These are phyloP conservation scores for Pheosia gnoma DNA, from an alignment of 2,888 invertebrate species.

Conservation along the genomic window DNA sequence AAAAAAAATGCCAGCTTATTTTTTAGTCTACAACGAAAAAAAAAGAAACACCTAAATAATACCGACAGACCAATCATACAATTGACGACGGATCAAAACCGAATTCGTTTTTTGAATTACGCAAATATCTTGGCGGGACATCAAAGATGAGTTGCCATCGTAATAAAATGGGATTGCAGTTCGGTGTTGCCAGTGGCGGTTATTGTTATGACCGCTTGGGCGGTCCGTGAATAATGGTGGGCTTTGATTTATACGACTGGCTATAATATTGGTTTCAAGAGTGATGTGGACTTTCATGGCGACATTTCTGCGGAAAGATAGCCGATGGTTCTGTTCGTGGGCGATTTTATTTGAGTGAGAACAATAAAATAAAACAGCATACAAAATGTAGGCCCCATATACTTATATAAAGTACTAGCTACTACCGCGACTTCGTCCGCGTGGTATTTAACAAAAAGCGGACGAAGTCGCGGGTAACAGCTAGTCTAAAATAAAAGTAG, in stretches of 20 bases:
- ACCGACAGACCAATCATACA: not conserved
- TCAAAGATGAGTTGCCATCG: conserved; percentile 39
- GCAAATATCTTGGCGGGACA: conserved; percentile 34
- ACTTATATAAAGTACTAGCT: no score
- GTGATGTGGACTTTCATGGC: conserved; percentile 29
- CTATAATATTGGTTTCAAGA: conserved; percentile 31
- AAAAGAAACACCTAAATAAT: not conserved
- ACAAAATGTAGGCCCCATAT: no score
- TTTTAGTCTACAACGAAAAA: not conserved
- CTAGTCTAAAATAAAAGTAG: no score
- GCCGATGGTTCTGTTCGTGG: no score
- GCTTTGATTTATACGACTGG: conserved; percentile 33
- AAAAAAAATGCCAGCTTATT: not conserved
- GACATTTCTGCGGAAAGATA: no score
- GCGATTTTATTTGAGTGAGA: no score
- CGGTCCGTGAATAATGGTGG: conserved; percentile 44
- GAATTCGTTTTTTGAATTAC: conserved; percentile 16
- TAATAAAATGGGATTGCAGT: conserved; percentile 40
- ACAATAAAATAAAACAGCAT: no score
- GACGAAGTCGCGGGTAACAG: no score
- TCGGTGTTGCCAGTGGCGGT: conserved; percentile 34
- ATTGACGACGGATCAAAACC: not conserved
- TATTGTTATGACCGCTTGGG: conserved; percentile 37
- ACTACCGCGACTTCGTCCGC: no score
- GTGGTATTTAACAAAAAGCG: no score